A percentile compares a stretch with the other conserved stretches of the same genome.
Conservation (phyloP, 1,140 invertebrate genomes). For the Drosophila suzukii region DNA sequence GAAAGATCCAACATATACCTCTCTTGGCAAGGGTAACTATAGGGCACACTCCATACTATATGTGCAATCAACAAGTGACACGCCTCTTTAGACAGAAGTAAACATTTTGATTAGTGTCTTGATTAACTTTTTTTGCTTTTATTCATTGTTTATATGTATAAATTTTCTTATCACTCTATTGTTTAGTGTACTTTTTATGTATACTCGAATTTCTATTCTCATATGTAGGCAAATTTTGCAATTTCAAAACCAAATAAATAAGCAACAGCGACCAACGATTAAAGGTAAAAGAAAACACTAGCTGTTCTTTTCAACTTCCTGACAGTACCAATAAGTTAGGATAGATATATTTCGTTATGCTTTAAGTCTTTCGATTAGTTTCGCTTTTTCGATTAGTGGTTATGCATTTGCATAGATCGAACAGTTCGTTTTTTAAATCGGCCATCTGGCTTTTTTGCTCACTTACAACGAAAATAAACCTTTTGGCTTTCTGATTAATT, state of each 20-base stretch:
- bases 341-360: constrained; percentile 28
- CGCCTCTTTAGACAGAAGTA: constrained; percentile 4
- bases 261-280: constrained; percentile 17
- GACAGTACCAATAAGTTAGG: constrained; percentile 7
- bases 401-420: constrained; percentile 17
- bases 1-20: not conserved
- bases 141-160: constrained; percentile 46
- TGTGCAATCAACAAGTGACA: not conserved
- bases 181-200: constrained; percentile 35
- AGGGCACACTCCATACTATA: not conserved
- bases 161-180: constrained; percentile 46
- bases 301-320: constrained; percentile 10
- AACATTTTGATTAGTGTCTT: constrained; percentile 44
- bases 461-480: constrained; percentile 4
- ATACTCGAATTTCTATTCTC: constrained; percentile 28
- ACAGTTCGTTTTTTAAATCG: constrained; percentile 6
- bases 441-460: constrained; percentile 3
- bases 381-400: constrained; percentile 5
- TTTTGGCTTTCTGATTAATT: constrained; percentile 35
- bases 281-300: constrained; percentile 5
- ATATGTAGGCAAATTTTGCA: constrained; percentile 30
- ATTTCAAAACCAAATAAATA: constrained; percentile 29
- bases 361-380: constrained; percentile 32
- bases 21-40: constrained; percentile 9
- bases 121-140: constrained; percentile 75